Conservation (phyloP, 2,113 vertebrate genomes). For the Pseudopodoces humilis region DNA sequence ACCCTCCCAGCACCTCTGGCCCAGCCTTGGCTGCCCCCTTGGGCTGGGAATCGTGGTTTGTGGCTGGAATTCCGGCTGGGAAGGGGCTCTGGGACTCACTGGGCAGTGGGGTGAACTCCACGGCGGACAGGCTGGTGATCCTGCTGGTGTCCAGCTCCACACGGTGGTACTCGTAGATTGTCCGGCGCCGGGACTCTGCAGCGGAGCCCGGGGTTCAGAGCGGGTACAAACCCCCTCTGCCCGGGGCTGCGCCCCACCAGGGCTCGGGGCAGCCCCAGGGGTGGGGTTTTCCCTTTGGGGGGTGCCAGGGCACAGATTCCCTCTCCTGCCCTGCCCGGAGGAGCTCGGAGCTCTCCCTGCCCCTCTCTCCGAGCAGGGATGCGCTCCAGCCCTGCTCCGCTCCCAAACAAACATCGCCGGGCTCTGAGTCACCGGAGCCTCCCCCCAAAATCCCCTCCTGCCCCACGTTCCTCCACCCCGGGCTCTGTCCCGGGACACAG, state of each 20-base stretch:
- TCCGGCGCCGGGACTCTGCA: constrained; percentile 80
- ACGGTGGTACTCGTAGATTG: constrained; percentile 93
- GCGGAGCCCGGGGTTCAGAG: neutral
- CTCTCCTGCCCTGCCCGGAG: neutral
- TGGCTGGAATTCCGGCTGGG: neutral
- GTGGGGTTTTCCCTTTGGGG: neutral
- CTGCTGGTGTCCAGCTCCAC: constrained; percentile 87
- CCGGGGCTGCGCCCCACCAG: neutral
- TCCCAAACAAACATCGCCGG: neutral
- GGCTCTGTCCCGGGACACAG: neutral
- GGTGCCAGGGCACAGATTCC: neutral
- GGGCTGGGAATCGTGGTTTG: rapidly evolving
- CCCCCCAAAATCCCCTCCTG: neutral
- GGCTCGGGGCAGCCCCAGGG: neutral
- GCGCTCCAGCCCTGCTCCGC: neutral
- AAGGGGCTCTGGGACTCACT: constrained; percentile 73
- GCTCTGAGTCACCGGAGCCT: neutral
- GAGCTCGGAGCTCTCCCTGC: neutral
- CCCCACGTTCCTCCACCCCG: neutral
- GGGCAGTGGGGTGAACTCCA: constrained; percentile 90
- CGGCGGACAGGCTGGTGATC: constrained; percentile 80
- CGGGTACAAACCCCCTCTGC: rapidly evolving
- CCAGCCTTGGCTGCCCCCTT: neutral
- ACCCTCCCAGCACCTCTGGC: rapidly evolving
- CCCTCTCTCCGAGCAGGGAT: neutral